Evolutionary conservation across 2,113 vertebrate species (phyloP), one percentile per base, ranked within the genome.

Genomic region (Taurulus bubalis): DNA sequence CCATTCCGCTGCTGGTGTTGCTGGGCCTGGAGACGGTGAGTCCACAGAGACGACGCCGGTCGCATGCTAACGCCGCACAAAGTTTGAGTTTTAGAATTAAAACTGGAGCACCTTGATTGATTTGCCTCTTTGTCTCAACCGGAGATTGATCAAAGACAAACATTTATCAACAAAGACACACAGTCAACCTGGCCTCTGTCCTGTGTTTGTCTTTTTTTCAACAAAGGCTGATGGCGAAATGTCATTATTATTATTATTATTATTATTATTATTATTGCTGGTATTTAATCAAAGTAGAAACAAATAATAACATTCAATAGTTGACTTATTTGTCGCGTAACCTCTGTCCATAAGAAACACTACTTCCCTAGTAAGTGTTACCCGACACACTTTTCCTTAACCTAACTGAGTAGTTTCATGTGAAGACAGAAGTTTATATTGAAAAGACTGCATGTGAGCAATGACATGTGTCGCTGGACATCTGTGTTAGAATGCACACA

Each of bases 11-110:
- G 22, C 94, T 99, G 26, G 98, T 99, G 2, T 95, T 99, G 8
- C 93, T 99, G 67, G 97, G 97, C 3, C 91, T 99, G 84, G 97
- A 99, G 90, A 98, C 96, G 32, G 98, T 99, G 91, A 95, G 97
- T 89, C 63, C 34, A 16, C 45, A 53, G 22, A 24, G 28, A 62
- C 15, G 18, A 4, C 5, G 0, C n/a, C 4, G 7, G 28, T 20
- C 3, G 2, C 47, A n/a, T 12, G 42, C 14, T 47, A 18, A 40
- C 4, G 4, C 30, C 30, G 4, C 30, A 32, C 30, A 4, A 2
- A 34, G 34, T 34, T 34, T 34, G 34, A 34, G 34, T 7, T 34
- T n/a, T n/a, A n/a, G n/a, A n/a, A n/a, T n/a, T n/a, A n/a, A n/a
- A n/a, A n/a, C n/a, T n/a, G n/a, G n/a, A n/a, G n/a, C n/a, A n/a